These are phyloP conservation scores for Lymantria dispar DNA, from an alignment of 2,888 invertebrate species.

Conservation along the genomic window DNA sequence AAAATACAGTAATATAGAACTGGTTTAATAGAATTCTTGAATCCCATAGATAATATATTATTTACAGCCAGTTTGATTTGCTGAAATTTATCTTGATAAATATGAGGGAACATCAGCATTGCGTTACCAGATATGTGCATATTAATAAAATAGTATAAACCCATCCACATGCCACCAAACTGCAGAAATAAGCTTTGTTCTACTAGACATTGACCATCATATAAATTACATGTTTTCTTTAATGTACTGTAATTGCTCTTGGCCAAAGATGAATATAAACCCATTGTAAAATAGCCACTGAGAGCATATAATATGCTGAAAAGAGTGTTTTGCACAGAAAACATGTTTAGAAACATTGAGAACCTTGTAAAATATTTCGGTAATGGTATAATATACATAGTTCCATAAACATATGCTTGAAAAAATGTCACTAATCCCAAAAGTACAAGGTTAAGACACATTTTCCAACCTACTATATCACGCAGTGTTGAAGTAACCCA, in stretches of 20 bases:
- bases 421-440: constrained; percentile 84
- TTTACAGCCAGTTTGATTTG: constrained; percentile 84
- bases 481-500: constrained; percentile 85
- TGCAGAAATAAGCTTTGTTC: constrained; percentile 87
- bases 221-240: constrained; percentile 67
- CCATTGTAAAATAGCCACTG: constrained; percentile 86
- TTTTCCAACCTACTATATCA: constrained; percentile 83
- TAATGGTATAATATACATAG: constrained; percentile 84
- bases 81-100: constrained; percentile 86
- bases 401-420: constrained; percentile 88
- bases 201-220: constrained; percentile 82
- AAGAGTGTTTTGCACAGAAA: constrained; percentile 82
- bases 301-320: constrained; percentile 82
- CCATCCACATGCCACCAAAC: constrained; percentile 86
- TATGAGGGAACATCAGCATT: constrained; percentile 85
- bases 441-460: constrained; percentile 85
- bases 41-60: constrained; percentile 81
- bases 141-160: constrained; percentile 81
- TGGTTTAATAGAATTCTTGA: constrained; percentile 83
- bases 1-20: constrained; percentile 82
- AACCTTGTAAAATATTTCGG: constrained; percentile 86
- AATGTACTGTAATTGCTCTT: constrained; percentile 82
- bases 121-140: constrained; percentile 79
- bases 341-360: constrained; percentile 83
- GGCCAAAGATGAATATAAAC: constrained; percentile 86